Evolutionary conservation across 2,888 invertebrate species (phyloP).

Genomic region (Acanthopleura granulata): DNA sequence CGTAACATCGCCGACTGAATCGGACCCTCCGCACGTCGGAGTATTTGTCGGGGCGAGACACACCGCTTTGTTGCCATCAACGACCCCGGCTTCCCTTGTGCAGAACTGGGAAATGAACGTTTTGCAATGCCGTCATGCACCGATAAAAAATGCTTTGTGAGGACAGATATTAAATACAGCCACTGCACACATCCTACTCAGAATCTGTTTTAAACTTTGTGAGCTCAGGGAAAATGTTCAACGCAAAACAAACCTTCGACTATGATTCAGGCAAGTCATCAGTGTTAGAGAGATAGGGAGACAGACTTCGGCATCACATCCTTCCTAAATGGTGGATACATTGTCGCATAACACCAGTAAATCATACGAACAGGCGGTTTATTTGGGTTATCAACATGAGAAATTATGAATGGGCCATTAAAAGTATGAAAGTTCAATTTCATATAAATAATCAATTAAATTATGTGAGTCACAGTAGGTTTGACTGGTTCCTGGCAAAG

Average conservation of each 20-base stretch:
- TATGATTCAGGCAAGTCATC: not conserved
- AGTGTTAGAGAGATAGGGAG: too few species aligned
- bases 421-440: too few species aligned
- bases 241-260: constrained; percentile 1
- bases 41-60: not conserved
- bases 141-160: not conserved
- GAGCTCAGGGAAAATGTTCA: not conserved
- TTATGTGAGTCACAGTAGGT: too few species aligned
- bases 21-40: not conserved
- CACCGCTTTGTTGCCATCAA: not conserved
- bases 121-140: not conserved
- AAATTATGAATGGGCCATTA: too few species aligned
- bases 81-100: not conserved
- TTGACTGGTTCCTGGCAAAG: too few species aligned
- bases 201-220: not conserved
- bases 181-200: not conserved
- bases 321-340: too few species aligned
- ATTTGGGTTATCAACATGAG: too few species aligned
- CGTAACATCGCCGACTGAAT: not conserved
- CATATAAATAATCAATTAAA: too few species aligned
- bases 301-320: too few species aligned
- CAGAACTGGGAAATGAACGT: not conserved
- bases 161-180: constrained; percentile 5
- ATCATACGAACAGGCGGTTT: too few species aligned
- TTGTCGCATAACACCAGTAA: too few species aligned